Conservation (phyloP, 2,113 vertebrate genomes). For the Murina feae region DNA sequence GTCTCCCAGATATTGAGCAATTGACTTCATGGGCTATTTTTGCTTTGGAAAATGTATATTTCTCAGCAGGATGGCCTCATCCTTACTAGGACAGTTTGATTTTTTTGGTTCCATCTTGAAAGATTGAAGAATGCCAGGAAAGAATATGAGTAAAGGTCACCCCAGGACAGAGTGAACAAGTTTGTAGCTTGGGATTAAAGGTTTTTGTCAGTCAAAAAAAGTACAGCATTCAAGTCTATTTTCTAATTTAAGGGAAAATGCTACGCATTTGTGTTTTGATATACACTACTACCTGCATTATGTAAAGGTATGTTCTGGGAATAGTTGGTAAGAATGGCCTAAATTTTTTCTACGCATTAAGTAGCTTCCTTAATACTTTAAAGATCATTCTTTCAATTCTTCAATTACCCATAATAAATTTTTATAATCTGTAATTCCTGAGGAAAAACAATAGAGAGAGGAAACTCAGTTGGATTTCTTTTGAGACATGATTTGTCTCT, state of each 20-base stretch:
- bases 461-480: not conserved
- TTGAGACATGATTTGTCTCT: not conserved
- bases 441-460: not conserved
- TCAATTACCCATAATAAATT: not conserved
- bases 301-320: not conserved
- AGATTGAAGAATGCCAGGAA: not conserved
- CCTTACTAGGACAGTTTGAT: not conserved
- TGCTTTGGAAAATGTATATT: not conserved
- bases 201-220: not conserved
- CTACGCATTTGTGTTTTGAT: not conserved
- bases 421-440: not conserved
- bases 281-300: not conserved
- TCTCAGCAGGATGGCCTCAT: not conserved
- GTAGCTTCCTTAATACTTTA: not conserved
- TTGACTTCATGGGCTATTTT: not conserved
- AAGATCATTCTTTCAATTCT: constrained; percentile 2
- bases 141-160: not conserved
- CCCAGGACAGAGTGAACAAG: not conserved
- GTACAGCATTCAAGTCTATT: not conserved
- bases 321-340: not conserved
- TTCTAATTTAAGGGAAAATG: not conserved
- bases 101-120: not conserved
- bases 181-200: not conserved
- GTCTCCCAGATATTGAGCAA: not conserved
- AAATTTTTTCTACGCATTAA: not conserved